Conservation (phyloP, 1,140 invertebrate genomes). For the Rhizoglyphus robini region DNA sequence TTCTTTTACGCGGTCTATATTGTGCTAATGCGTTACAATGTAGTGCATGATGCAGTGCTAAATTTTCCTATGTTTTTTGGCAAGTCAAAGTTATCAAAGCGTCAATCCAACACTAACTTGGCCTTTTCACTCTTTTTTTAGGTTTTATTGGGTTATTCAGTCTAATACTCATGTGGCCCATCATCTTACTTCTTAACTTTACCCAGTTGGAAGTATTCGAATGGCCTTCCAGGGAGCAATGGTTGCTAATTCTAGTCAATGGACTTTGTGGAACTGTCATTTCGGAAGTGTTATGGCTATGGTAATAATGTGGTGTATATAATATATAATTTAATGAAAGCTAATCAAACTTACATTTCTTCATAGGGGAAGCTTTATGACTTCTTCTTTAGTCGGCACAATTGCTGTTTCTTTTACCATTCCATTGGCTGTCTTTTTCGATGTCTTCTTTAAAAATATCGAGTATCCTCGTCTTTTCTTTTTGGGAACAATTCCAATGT, state of each 20-base stretch:
- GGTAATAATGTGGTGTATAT: slow-evolving; percentile 41
- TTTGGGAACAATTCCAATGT: slow-evolving; percentile 59
- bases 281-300: slow-evolving; percentile 72
- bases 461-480: slow-evolving; percentile 61
- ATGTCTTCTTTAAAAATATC: slow-evolving; percentile 58
- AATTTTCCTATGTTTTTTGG: slow-evolving; percentile 82
- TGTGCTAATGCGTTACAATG: slow-evolving; percentile 61
- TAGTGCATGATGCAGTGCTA: slow-evolving; percentile 70
- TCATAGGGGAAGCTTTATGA: slow-evolving; percentile 69
- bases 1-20: slow-evolving; percentile 70
- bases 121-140: slow-evolving; percentile 31
- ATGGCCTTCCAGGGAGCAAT: slow-evolving; percentile 61
- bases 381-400: slow-evolving; percentile 70
- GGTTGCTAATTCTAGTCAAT: slow-evolving; percentile 60
- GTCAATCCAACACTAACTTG: too few relatives aligned
- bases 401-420: slow-evolving; percentile 65
- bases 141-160: slow-evolving; percentile 77
- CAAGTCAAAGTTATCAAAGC: too few relatives aligned
- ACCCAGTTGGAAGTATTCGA: slow-evolving; percentile 59
- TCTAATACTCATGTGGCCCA: slow-evolving; percentile 63
- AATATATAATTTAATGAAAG: slow-evolving; percentile 4
- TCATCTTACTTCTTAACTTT: slow-evolving; percentile 68
- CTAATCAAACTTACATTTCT: slow-evolving; percentile 23
- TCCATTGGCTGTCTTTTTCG: slow-evolving; percentile 66
- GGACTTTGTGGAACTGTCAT: slow-evolving; percentile 73